Base-by-base conservation (phyloP, 2,113 vertebrate species). In the Ranitomeya imitator region DNA sequence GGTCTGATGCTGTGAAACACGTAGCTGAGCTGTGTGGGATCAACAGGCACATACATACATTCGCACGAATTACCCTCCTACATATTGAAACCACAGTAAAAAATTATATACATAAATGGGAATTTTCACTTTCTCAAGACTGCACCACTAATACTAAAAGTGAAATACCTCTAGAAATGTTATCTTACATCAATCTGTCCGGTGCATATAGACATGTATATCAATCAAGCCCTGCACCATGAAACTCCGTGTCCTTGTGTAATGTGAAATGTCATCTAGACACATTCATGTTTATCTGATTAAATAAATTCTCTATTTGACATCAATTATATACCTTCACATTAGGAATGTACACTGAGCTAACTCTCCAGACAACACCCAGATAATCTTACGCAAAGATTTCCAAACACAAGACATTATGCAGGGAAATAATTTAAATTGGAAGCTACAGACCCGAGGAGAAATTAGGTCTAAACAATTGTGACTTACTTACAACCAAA, bases 81-180 rank as follows among this genome's bases (percentile, higher is more conserved):
- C 73, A 76, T 76, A 19, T 52, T 76, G 31, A 76, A 76, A 76
- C 73, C 73, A 76, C 73, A 51, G 37, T 52, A 76, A 9, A 52
- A 76, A 76, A 52, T 19, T 5, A 51, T 51, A 76, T 52, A 76
- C 73, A 76, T 52, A 76, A 52, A 52, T 51, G 73, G 73, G 73
- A 76, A 51, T 76, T 76, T 76, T 76, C 73, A 76, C 73, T 76
- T 76, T 74, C 71, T 76, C 52, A 21, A 76, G 9, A 52, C 18
- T 21, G 18, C 21, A 76, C 73, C 73, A 76, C 73, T 76, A 52
- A 76, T 76, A 76, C 73, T 76, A 76, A 52, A 76, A 76, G 37
- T 76, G 73, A 63, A 83, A 83, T 65, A 15, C 21, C 55, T 80
- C 57, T 57, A 59, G 55, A 26, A 80, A 80, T 60, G 54, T 12